Evolutionary conservation across 2,113 vertebrate species (phyloP).

Genomic region (Cichladusa arquata): DNA sequence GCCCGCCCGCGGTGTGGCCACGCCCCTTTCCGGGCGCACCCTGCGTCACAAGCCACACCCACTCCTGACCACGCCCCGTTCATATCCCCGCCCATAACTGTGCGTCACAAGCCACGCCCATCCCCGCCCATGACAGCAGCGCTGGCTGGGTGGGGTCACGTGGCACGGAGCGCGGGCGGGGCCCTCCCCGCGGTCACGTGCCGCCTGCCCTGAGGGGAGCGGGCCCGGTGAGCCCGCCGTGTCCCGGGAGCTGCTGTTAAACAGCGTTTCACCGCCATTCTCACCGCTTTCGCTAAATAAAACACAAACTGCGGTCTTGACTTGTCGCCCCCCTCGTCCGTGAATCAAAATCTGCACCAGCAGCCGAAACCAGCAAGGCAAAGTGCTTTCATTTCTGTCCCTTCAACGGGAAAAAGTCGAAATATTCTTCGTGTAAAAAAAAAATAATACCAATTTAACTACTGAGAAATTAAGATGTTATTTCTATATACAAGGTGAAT

Average conservation of each 20-base stretch:
- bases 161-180: neutral
- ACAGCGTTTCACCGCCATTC: rapidly evolving
- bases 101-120: neutral
- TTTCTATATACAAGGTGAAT: neutral
- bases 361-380: neutral
- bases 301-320: neutral
- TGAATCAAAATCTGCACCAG: neutral
- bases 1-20: rapidly evolving
- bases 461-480: neutral
- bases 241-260: rapidly evolving
- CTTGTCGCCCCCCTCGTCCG: rapidly evolving
- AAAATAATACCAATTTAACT: neutral
- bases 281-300: rapidly evolving
- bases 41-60: rapidly evolving
- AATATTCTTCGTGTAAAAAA: neutral
- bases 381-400: rapidly evolving
- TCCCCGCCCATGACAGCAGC: no score
- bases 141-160: rapidly evolving
- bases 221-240: rapidly evolving
- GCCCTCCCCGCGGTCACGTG: neutral
- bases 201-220: rapidly evolving
- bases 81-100: no score
- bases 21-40: rapidly evolving
- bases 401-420: neutral
- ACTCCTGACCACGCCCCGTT: rapidly evolving